Conservation (phyloP, 1,140 invertebrate genomes). For the Halyomorpha halys region DNA sequence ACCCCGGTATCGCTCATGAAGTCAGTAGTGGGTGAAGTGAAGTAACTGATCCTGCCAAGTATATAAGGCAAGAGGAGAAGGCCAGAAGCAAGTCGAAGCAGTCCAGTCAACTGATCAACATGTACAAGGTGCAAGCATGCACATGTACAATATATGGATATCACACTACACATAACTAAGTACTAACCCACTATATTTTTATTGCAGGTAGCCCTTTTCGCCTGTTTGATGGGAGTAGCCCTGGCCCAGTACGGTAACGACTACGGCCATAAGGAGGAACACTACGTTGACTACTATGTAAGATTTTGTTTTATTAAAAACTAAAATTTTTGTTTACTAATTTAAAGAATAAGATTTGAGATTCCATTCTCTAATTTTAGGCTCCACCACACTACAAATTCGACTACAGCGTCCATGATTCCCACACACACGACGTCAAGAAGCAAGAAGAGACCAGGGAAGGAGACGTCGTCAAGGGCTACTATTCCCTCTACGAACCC, state of each 20-base stretch:
- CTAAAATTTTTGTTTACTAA: neutral
- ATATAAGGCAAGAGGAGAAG: neutral
- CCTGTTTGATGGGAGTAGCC: too few species aligned
- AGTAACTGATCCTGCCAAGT: too few species aligned
- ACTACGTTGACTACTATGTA: conserved; percentile 21
- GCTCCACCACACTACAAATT: conserved; percentile 39
- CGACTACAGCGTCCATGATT: conserved; percentile 45
- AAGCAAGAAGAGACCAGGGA: too few species aligned
- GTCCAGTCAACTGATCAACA: too few species aligned
- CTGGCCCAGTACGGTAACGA: neutral
- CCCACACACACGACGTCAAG: conserved; percentile 37
- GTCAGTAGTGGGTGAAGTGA: too few species aligned
- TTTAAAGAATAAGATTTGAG: neutral
- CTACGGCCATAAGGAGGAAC: conserved; percentile 13
- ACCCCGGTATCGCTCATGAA: too few species aligned
- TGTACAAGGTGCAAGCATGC: neutral
- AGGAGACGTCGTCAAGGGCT: too few species aligned
- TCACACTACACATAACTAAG: too few species aligned
- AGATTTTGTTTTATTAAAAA: neutral
- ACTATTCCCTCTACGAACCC: too few species aligned
- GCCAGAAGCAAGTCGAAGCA: neutral
- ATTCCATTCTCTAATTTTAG: conserved; percentile 10
- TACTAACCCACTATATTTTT: neutral
- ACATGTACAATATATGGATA: too few species aligned
- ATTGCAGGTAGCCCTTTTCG: neutral